phyloP scores from a whole-genome alignment of 2,888 invertebrate species.

The Drosophila mimetica region DNA sequence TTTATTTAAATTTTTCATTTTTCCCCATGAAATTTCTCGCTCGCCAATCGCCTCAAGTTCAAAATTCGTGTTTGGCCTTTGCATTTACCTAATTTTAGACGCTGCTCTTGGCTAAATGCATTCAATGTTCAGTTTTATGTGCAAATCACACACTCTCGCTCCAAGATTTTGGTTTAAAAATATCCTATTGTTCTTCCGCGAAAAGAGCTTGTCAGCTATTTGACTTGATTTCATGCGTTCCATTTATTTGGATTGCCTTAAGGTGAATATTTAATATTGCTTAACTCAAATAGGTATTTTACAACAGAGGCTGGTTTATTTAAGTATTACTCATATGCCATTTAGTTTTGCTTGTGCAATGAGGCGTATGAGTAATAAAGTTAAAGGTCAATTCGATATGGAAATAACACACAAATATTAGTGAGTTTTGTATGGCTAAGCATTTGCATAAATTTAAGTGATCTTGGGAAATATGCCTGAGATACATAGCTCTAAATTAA shows the following conservation, averaged over 20 bases:
- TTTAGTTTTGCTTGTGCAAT: conserved; percentile 16
- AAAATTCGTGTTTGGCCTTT: conserved; percentile 79
- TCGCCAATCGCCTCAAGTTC: conserved; percentile 62
- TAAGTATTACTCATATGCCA: conserved; percentile 31
- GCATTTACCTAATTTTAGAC: conserved; percentile 53
- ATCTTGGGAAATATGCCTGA: not conserved
- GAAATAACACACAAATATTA: conserved; percentile 3
- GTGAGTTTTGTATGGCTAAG: not conserved
- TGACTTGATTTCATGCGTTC: conserved; percentile 1
- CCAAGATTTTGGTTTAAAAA: conserved; percentile 52
- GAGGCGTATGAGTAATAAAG: conserved; percentile 38
- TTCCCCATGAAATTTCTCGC: not conserved
- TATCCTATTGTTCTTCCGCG: conserved; percentile 57
- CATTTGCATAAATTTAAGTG: not conserved
- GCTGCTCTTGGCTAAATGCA: conserved; percentile 53
- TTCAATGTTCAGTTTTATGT: conserved; percentile 60
- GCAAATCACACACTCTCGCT: conserved; percentile 24
- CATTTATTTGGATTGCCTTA: not conserved
- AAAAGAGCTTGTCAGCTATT: conserved; percentile 10
- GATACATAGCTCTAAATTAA: not conserved
- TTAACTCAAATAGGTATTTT: conserved; percentile 1
- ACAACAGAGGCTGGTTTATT: not conserved
- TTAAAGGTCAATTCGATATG: conserved; percentile 28
- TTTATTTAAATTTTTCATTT: not conserved
- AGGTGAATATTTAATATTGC: conserved; percentile 5